Conservation (phyloP, 2,888 invertebrate species). For the Polyommatus icarus region DNA sequence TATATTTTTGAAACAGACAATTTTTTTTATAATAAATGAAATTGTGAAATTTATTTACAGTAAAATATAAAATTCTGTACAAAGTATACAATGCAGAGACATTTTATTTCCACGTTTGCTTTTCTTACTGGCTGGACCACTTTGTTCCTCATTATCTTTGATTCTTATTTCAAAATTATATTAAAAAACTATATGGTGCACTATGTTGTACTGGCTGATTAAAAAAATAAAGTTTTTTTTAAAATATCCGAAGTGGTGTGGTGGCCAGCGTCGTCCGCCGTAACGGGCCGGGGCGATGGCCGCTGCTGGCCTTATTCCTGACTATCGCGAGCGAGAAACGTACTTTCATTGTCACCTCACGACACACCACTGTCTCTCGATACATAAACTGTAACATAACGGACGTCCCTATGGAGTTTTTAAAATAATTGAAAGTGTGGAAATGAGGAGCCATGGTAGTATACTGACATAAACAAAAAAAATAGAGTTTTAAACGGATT, state of each 20-base stretch:
- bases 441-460: not conserved
- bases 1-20: not conserved
- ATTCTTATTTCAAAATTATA: not conserved
- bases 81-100: too few species aligned
- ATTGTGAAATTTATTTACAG: not conserved
- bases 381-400: slow-evolving; percentile 31
- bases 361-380: slow-evolving; percentile 41
- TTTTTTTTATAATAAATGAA: not conserved
- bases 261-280: slow-evolving; percentile 48
- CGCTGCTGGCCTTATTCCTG: slow-evolving; percentile 75
- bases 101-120: not conserved
- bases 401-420: slow-evolving; percentile 21
- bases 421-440: not conserved
- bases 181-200: not conserved
- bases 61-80: too few species aligned
- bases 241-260: slow-evolving; percentile 35
- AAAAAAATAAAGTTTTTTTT: not conserved
- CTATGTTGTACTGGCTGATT: not conserved
- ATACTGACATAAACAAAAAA: not conserved
- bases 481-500: too few species aligned
- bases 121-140: not conserved
- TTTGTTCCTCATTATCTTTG: not conserved
- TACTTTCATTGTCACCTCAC: slow-evolving; percentile 77
- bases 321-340: slow-evolving; percentile 76
- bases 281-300: slow-evolving; percentile 77